phyloP scores from a whole-genome alignment of 23 tunicate genomes.

The Styela plicata region DNA sequence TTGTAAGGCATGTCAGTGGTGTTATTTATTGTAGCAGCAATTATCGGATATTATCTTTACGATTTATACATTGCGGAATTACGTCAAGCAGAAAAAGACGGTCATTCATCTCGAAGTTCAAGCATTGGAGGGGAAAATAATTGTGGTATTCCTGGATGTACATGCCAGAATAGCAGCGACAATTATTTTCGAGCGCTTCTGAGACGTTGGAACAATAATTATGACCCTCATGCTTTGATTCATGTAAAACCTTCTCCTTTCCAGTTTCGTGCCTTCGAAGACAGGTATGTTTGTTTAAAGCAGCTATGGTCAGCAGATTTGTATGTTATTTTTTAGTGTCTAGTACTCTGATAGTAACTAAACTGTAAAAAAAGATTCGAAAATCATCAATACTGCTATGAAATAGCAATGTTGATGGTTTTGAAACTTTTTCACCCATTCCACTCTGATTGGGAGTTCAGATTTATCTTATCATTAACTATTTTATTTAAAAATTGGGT shows the following conservation, averaged over 20 bases:
- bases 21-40: slow-evolving; percentile 46
- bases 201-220: slow-evolving; percentile 18
- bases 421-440: too few relatives aligned
- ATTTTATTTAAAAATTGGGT: too few relatives aligned
- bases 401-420: too few relatives aligned
- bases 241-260: slow-evolving; percentile 60
- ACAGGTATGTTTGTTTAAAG: slow-evolving; percentile 65
- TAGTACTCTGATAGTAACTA: too few relatives aligned
- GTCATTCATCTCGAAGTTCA: not conserved
- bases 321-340: too few relatives aligned
- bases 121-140: not conserved
- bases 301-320: too few relatives aligned
- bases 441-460: too few relatives aligned
- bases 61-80: slow-evolving; percentile 16
- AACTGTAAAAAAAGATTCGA: too few relatives aligned
- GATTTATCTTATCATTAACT: too few relatives aligned
- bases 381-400: too few relatives aligned
- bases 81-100: not conserved
- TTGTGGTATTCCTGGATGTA: slow-evolving; percentile 23
- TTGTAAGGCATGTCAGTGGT: slow-evolving; percentile 45
- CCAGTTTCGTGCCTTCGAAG: slow-evolving; percentile 79
- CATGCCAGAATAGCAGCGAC: not conserved
- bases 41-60: slow-evolving; percentile 40
- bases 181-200: slow-evolving; percentile 3
- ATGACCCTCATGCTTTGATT: slow-evolving; percentile 32